phyloP scores from a whole-genome alignment of 92 coral and sea anemone species.

The Heliopora coerulea region DNA sequence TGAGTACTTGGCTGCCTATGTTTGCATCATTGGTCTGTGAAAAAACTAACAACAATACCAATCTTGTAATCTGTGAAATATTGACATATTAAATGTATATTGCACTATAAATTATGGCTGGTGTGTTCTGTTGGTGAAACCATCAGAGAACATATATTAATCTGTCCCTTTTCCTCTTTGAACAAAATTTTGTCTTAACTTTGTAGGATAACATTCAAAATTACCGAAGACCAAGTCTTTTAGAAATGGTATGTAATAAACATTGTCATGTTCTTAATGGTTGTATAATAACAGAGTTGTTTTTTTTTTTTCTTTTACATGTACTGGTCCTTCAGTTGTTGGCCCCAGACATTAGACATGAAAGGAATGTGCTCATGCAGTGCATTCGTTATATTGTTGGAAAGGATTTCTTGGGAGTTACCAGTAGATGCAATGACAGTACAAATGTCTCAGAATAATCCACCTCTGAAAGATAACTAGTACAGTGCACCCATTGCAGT shows the following conservation, averaged over 20 bases:
- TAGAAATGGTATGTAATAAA: conserved; percentile 69
- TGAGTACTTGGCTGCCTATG: too few species aligned
- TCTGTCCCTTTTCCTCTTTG: too few species aligned
- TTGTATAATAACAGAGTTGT: neutral
- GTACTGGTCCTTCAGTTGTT: conserved; percentile 56
- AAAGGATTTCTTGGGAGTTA: conserved; percentile 68
- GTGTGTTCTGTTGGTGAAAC: too few species aligned
- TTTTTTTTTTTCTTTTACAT: neutral
- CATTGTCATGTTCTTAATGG: neutral
- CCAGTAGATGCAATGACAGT: neutral
- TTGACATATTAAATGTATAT: too few species aligned
- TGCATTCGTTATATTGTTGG: conserved; percentile 83
- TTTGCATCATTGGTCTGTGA: too few species aligned
- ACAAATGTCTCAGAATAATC: neutral
- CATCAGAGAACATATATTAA: too few species aligned
- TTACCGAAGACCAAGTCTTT: conserved; percentile 69
- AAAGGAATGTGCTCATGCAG: conserved; percentile 86
- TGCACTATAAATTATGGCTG: too few species aligned
- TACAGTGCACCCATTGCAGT: too few species aligned
- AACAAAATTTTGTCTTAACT: neutral
- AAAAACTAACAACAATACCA: too few species aligned
- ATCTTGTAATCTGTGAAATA: too few species aligned
- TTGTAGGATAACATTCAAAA: neutral
- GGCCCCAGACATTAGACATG: conserved; percentile 95
- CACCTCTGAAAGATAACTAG: too few species aligned